Percentiles rank a stretch among this genome's conserved stretches.
These are phyloP conservation scores for Leucoma salicis DNA, from an alignment of 2,888 invertebrate genomes.

Conservation along the genomic window DNA sequence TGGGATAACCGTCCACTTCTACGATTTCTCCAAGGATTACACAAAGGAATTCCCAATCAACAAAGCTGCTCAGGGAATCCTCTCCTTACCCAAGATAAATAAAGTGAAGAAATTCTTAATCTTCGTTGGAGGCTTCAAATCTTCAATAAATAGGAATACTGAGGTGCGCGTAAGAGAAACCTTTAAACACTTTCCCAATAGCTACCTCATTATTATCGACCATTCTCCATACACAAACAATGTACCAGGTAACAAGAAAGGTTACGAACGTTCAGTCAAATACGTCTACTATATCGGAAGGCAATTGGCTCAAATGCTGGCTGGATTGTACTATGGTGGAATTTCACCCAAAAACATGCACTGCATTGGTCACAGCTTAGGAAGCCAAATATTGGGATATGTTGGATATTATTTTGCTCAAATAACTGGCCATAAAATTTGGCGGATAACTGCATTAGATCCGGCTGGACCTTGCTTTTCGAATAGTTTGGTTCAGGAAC, in stretches of 20 bases:
- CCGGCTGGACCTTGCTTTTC: constrained; percentile 75
- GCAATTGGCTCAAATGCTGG: constrained; percentile 56
- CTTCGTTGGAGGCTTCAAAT: constrained; percentile 68
- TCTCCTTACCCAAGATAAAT: constrained; percentile 46
- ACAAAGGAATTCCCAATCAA: constrained; percentile 47
- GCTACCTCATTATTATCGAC: constrained; percentile 69
- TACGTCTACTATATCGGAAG: constrained; percentile 68
- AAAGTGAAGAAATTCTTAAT: constrained; percentile 56
- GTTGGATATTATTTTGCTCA: constrained; percentile 54
- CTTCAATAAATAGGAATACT: constrained; percentile 60
- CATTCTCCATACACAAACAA: constrained; percentile 69
- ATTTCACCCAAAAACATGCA: constrained; percentile 60
- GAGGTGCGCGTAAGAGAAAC: constrained; percentile 59
- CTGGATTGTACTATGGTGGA: constrained; percentile 46
- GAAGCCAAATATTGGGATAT: constrained; percentile 65
- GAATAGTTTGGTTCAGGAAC: constrained; percentile 59
- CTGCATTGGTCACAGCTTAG: constrained; percentile 70
- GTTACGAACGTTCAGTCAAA: constrained; percentile 66
- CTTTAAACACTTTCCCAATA: constrained; percentile 58
- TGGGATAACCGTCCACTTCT: constrained; percentile 59
- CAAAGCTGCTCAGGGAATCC: constrained; percentile 57
- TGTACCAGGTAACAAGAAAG: constrained; percentile 53
- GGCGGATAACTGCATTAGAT: constrained; percentile 65
- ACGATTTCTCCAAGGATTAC: constrained; percentile 52
- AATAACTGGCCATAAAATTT: constrained; percentile 51